Conservation (phyloP, 1,140 invertebrate genomes). For the Thalassaphorura encarpata region DNA sequence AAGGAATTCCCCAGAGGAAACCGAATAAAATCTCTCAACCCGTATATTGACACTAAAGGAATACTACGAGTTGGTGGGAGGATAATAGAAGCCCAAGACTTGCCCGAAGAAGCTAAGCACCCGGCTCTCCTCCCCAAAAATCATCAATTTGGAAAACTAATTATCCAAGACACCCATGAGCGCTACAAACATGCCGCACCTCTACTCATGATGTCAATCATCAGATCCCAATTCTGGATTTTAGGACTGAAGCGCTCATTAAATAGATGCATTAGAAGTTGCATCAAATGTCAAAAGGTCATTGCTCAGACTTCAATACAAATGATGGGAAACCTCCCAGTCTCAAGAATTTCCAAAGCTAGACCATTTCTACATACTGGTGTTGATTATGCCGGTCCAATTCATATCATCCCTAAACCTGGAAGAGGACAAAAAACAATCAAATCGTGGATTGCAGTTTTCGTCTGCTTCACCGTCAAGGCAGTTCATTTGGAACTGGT, state of each 20-base stretch:
- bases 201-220: neutral
- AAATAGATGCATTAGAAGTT: slow-evolving; percentile 4
- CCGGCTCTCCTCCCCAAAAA: neutral
- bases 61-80: neutral
- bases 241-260: slow-evolving; percentile 3
- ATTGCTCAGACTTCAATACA: slow-evolving; percentile 21
- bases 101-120: neutral
- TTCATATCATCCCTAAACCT: slow-evolving; percentile 34
- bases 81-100: neutral
- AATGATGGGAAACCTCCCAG: slow-evolving; percentile 36
- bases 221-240: slow-evolving; percentile 4
- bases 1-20: too few relatives aligned
- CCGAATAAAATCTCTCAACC: neutral
- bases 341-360: slow-evolving; percentile 29
- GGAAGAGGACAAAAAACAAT: slow-evolving; percentile 26
- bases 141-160: neutral
- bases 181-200: neutral
- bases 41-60: neutral
- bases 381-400: slow-evolving; percentile 39
- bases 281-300: slow-evolving; percentile 27
- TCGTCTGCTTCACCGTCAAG: slow-evolving; percentile 39
- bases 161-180: neutral
- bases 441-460: slow-evolving; percentile 39
- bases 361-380: slow-evolving; percentile 36
- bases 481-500: slow-evolving; percentile 40